phyloP scores from a whole-genome alignment of 2,888 invertebrate species.

The Thysanoteuthis rhombus region DNA sequence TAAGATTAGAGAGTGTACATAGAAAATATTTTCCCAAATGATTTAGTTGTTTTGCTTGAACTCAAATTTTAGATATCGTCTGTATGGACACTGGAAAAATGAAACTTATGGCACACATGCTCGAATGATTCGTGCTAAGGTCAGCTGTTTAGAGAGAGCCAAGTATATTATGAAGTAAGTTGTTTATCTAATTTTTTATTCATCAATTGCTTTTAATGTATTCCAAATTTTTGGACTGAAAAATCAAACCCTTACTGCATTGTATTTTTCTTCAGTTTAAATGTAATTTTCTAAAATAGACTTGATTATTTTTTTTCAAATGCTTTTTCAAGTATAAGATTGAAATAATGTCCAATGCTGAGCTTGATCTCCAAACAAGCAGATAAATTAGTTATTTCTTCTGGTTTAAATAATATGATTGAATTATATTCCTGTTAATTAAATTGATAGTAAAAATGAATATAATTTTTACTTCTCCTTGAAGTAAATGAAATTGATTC shows the following conservation, averaged over 20 bases:
- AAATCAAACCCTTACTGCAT: background rate
- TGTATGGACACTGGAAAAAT: conserved; percentile 97
- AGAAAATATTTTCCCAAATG: background rate
- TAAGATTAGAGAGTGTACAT: background rate
- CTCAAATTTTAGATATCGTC: conserved; percentile 75
- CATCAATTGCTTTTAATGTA: background rate
- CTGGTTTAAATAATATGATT: too few relatives aligned
- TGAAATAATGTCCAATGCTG: too few relatives aligned
- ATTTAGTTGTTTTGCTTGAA: background rate
- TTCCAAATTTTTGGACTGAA: conserved; percentile 1
- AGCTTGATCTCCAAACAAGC: too few relatives aligned
- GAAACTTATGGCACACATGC: conserved; percentile 86
- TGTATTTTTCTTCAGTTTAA: background rate
- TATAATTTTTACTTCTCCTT: background rate
- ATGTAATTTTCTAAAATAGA: too few relatives aligned
- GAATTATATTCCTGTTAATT: background rate
- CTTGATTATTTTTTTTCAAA: too few relatives aligned
- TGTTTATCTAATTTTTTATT: background rate
- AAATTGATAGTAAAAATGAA: background rate
- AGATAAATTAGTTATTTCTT: too few relatives aligned
- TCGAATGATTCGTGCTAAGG: conserved; percentile 82
- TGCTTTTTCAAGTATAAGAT: too few relatives aligned
- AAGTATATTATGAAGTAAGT: conserved; percentile 97
- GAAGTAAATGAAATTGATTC: background rate
- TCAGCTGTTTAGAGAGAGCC: conserved; percentile 88